Evolutionary conservation across 2,888 invertebrate species (phyloP).

Genomic region (Tenthredo distinguenda): DNA sequence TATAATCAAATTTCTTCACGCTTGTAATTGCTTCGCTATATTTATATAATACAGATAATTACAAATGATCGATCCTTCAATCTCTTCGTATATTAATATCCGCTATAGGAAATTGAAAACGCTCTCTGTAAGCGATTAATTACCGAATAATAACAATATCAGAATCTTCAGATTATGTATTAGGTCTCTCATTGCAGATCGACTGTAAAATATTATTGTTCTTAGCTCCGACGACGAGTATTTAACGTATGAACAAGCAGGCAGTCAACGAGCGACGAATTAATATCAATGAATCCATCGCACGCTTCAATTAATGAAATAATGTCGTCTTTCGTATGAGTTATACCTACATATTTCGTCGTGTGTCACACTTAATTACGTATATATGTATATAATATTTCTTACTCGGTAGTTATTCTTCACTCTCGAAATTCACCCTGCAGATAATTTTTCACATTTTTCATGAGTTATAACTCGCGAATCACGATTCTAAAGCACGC

Average conservation of each 20-base stretch:
- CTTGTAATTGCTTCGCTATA: not conserved
- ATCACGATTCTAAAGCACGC: not conserved
- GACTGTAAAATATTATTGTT: not conserved
- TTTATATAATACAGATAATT: not conserved
- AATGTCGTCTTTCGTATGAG: not conserved
- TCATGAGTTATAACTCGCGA: not conserved
- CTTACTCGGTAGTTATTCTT: not conserved
- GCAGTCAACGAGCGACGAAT: slow-evolving; percentile 35
- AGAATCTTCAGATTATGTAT: not conserved
- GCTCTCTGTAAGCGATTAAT: not conserved
- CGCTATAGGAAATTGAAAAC: not conserved
- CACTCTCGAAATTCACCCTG: not conserved
- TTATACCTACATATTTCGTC: not conserved
- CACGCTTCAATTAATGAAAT: slow-evolving; percentile 14
- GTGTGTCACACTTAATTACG: not conserved
- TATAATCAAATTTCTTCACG: not conserved
- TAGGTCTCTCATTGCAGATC: not conserved
- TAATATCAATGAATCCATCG: slow-evolving; percentile 34
- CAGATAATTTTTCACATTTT: not conserved
- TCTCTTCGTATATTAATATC: not conserved
- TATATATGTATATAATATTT: no score
- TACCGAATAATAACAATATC: not conserved
- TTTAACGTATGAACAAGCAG: not conserved
- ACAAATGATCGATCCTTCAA: not conserved
- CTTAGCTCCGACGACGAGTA: not conserved